phyloP scores from a whole-genome alignment of 1,140 invertebrate genomes.

The Dendroctonus ponderosae region DNA sequence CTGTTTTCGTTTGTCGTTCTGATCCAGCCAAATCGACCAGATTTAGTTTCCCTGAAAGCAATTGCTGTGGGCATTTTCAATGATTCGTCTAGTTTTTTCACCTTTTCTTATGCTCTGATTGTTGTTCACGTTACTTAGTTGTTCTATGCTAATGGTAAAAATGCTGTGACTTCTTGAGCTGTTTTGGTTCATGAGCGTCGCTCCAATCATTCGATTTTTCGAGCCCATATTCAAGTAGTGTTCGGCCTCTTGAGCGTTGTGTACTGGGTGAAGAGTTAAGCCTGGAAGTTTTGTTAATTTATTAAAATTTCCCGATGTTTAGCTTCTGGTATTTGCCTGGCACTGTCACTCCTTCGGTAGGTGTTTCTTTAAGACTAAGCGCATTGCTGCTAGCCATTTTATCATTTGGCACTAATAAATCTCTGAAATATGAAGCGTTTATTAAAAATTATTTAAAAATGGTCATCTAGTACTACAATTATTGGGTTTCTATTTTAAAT shows the following conservation, averaged over 20 bases:
- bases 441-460: background rate
- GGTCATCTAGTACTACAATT: background rate
- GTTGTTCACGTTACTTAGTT: conserved; percentile 61
- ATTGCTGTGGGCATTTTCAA: conserved; percentile 7
- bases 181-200: conserved; percentile 93
- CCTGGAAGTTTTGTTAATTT: conserved; percentile 34
- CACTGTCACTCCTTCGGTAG: conserved; percentile 80
- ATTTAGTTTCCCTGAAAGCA: conserved; percentile 78
- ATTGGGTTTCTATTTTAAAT: background rate
- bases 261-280: conserved; percentile 51
- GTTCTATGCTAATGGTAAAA: conserved; percentile 85
- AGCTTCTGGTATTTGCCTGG: conserved; percentile 53
- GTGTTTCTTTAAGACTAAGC: conserved; percentile 76
- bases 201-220: conserved; percentile 75
- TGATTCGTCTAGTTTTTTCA: conserved; percentile 40
- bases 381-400: conserved; percentile 39
- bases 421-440: conserved; percentile 34
- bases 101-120: conserved; percentile 54
- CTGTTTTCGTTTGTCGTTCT: conserved; percentile 83
- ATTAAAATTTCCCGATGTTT: background rate
- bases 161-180: conserved; percentile 90
- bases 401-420: conserved; percentile 47
- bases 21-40: conserved; percentile 89
- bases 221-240: conserved; percentile 73
- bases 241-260: conserved; percentile 70